Conservation (phyloP, 2,888 invertebrate species). For the Alloscopus bannaensis region DNA sequence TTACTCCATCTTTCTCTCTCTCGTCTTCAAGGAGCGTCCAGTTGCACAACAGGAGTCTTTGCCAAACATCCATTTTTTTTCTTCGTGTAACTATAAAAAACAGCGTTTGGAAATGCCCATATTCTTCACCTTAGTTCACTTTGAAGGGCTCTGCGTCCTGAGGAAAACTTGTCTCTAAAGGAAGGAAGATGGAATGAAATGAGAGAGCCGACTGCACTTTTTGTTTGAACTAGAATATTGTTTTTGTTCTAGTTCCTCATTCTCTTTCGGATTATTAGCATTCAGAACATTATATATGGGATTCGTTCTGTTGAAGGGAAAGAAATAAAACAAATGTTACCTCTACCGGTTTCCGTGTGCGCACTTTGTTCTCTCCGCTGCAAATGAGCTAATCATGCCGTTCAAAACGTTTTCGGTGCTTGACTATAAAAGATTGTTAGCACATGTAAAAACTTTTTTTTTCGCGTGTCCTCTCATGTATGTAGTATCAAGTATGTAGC, state of each 20-base stretch:
- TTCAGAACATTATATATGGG: conserved; percentile 41
- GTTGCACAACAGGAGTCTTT: conserved; percentile 6
- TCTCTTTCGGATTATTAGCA: conserved; percentile 31
- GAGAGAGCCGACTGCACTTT: conserved; percentile 8
- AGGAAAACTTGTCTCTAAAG: conserved; percentile 6
- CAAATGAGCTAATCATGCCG: conserved; percentile 58
- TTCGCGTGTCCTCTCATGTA: background rate
- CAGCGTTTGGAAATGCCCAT: no score
- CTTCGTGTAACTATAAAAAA: no score
- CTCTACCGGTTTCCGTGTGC: conserved; percentile 1
- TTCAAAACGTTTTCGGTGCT: conserved; percentile 19
- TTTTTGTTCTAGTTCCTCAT: conserved; percentile 10
- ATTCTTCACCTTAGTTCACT: background rate
- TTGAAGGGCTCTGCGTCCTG: background rate
- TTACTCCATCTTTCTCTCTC: no score
- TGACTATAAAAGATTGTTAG: background rate
- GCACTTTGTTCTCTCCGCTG: conserved; percentile 7
- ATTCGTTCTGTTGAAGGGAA: conserved; percentile 26
- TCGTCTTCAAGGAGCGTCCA: background rate
- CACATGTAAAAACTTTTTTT: no score
- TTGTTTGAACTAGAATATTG: conserved; percentile 15
- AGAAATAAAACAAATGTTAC: conserved; percentile 41
- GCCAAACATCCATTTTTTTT: no score
- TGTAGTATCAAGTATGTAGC: background rate
- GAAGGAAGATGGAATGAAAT: background rate